Percentiles rank a stretch among this genome's conserved stretches.
These are phyloP conservation scores for Lepus oiostolus DNA, from an alignment of 2,797 vertebrate genomes.

Conservation along the genomic window DNA sequence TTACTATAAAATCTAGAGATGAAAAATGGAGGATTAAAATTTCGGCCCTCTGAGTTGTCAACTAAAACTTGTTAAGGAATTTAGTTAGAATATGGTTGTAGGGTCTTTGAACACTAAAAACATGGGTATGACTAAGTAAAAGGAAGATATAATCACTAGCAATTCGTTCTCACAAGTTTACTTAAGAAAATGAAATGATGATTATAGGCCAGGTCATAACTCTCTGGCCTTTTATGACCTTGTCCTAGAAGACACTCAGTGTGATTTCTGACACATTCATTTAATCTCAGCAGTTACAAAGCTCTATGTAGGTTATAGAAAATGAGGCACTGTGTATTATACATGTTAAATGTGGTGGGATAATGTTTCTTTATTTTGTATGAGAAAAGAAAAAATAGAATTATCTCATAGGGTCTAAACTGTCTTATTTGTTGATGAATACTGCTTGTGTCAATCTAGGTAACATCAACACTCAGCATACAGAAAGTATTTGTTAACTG, in stretches of 20 bases:
- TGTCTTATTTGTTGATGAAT: not conserved
- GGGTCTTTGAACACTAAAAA: not conserved
- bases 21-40: not conserved
- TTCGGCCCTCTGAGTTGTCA: not conserved
- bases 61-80: not conserved
- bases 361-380: not conserved
- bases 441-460: not conserved
- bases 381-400: not conserved
- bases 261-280: not conserved
- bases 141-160: not conserved
- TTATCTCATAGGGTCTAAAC: not conserved
- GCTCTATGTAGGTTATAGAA: not conserved
- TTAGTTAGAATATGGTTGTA: not conserved
- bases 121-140: not conserved
- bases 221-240: not conserved
- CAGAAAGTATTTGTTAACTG: not conserved
- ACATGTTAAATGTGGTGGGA: not conserved
- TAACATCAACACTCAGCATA: not conserved
- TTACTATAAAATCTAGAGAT: not conserved
- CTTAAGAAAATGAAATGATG: not conserved
- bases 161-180: not conserved
- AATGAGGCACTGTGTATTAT: not conserved
- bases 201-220: rapidly evolving
- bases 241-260: not conserved
- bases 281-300: not conserved